phyloP scores from a whole-genome alignment of 2,797 vertebrate species.

The Coregonus suidteri region DNA sequence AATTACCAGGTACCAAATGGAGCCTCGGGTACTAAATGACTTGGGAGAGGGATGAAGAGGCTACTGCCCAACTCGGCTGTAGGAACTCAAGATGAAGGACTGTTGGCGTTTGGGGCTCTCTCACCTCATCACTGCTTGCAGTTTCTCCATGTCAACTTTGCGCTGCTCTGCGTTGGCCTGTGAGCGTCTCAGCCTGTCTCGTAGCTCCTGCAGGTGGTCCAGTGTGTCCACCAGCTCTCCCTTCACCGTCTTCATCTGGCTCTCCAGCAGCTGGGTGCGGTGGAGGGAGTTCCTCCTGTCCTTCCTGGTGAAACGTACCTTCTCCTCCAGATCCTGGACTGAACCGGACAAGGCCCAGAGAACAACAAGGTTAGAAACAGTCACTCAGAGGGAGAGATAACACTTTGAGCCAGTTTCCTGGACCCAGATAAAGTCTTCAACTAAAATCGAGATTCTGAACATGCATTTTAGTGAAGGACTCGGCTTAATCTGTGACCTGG shows the following conservation, averaged over 20 bases:
- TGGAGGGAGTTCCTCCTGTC: constrained; percentile 82
- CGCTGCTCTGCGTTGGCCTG: constrained; percentile 90
- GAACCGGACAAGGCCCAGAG: not conserved
- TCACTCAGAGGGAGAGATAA: not conserved
- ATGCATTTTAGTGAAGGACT: not conserved
- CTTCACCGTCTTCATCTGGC: constrained; percentile 83
- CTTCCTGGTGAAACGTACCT: constrained; percentile 81
- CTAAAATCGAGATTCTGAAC: not conserved
- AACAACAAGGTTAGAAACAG: not conserved
- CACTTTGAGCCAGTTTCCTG: not conserved
- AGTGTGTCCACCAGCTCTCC: constrained; percentile 83
- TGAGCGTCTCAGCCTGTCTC: constrained; percentile 81
- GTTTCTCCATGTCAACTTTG: constrained; percentile 78
- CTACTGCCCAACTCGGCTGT: constrained; percentile 8
- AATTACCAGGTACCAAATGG: not conserved
- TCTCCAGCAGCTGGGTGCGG: constrained; percentile 84
- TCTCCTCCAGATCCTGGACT: constrained; percentile 89
- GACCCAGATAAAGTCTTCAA: not conserved
- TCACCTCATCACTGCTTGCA: constrained; percentile 87
- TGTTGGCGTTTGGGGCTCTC: constrained; percentile 2
- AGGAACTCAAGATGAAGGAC: not conserved
- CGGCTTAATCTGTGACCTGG: not conserved
- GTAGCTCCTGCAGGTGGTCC: constrained; percentile 84
- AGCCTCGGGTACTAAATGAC: not conserved
- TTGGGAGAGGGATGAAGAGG: not conserved